phyloP scores from a whole-genome alignment of 2,113 vertebrate genomes.

The Sclerurus mexicanus region DNA sequence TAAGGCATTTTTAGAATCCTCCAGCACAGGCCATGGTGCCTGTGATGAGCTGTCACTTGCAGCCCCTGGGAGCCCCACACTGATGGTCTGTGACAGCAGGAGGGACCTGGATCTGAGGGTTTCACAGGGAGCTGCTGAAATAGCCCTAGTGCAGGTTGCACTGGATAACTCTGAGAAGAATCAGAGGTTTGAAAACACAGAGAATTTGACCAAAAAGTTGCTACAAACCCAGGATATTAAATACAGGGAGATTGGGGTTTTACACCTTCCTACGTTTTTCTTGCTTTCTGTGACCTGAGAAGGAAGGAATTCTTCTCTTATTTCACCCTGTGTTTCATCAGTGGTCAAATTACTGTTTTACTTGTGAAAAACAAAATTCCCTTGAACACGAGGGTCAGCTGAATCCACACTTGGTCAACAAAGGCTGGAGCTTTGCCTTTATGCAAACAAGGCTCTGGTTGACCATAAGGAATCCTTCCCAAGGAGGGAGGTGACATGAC shows the following conservation, averaged over 20 bases:
- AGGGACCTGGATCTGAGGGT: not conserved
- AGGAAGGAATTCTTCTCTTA: not conserved
- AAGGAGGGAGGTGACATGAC: not conserved
- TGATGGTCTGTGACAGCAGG: not conserved
- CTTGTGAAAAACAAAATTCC: not conserved
- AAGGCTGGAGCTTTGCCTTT: not conserved
- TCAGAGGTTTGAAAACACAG: not conserved
- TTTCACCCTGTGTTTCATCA: not conserved
- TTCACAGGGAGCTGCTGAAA: not conserved
- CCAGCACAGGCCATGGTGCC: not conserved
- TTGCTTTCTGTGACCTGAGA: not conserved
- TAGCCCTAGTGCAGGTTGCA: not conserved
- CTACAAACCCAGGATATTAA: not conserved
- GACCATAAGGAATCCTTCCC: not conserved
- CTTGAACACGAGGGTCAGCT: not conserved
- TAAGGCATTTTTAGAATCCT: not conserved
- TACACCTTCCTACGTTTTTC: not conserved
- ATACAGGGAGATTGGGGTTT: not conserved
- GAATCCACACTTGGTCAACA: not conserved
- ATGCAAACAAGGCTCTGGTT: not conserved
- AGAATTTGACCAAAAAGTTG: not conserved
- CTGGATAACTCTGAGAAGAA: not conserved
- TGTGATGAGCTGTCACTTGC: not conserved
- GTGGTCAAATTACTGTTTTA: constrained; percentile 5
- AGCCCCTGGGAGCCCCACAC: not conserved